These are phyloP conservation scores for Malurus cyaneus DNA, from an alignment of 2,113 vertebrate genomes.

Conservation along the genomic window DNA sequence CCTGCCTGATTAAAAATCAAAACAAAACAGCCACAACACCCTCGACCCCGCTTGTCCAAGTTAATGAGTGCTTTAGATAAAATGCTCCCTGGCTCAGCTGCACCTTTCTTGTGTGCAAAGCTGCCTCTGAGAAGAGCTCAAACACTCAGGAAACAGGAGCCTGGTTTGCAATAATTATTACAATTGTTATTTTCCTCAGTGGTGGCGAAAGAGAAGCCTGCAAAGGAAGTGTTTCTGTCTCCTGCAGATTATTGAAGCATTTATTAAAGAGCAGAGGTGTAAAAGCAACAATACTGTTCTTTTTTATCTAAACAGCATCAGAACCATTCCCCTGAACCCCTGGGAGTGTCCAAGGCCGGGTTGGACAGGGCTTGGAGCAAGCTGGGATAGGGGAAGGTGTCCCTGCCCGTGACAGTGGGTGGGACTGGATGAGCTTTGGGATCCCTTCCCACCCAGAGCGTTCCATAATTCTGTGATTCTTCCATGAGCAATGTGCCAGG, in stretches of 20 bases:
- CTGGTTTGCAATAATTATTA: neutral
- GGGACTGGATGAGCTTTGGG: neutral
- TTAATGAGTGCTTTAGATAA: neutral
- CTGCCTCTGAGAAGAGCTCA: neutral
- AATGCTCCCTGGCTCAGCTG: neutral
- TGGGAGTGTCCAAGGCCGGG: neutral
- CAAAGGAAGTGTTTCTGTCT: neutral
- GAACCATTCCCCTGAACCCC: neutral
- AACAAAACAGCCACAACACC: neutral
- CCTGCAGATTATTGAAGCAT: neutral
- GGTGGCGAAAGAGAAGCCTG: neutral
- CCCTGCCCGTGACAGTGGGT: neutral
- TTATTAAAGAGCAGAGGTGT: neutral
- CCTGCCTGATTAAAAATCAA: constrained; percentile 9
- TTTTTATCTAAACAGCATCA: neutral
- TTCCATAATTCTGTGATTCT: neutral
- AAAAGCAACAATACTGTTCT: neutral
- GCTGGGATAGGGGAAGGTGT: neutral
- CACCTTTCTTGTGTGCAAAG: neutral
- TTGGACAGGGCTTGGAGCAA: neutral
- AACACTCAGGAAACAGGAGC: neutral
- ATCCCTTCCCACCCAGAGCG: neutral
- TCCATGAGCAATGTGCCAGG: neutral
- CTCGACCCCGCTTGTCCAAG: neutral
- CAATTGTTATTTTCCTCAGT: neutral